Percentiles rank a stretch among this genome's conserved stretches.
These are phyloP conservation scores for Darevskia mixta DNA, from an alignment of 2,797 vertebrate genomes.

Conservation along the genomic window DNA sequence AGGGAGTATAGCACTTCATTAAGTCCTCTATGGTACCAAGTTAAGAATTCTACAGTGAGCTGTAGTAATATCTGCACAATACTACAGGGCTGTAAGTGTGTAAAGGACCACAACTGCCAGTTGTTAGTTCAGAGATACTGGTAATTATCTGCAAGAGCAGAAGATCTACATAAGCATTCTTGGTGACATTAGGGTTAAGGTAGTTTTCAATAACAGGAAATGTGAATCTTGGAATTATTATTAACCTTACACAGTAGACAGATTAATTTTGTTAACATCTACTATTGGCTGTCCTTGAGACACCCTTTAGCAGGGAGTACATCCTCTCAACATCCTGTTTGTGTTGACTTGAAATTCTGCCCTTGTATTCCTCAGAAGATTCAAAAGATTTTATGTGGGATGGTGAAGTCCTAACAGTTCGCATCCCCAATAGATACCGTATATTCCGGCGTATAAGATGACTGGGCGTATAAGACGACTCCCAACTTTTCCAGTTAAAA, in stretches of 20 bases:
- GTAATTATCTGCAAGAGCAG: background rate
- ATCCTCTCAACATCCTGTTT: background rate
- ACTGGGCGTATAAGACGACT: too few relatives aligned
- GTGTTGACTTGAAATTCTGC: background rate
- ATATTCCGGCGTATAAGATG: too few relatives aligned
- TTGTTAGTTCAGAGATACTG: conserved; percentile 3
- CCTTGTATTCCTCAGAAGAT: background rate
- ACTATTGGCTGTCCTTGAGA: too few relatives aligned
- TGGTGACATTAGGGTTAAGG: background rate
- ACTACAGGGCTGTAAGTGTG: background rate
- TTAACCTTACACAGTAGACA: conserved; percentile 1
- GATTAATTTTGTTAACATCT: background rate
- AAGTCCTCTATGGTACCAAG: background rate
- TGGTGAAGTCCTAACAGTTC: background rate
- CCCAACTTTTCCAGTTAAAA: too few relatives aligned
- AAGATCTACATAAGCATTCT: background rate
- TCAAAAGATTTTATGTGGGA: background rate
- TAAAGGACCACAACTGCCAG: background rate
- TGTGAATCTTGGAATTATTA: background rate
- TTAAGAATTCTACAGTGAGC: background rate
- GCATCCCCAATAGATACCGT: too few relatives aligned
- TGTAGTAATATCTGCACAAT: conserved; percentile 10
- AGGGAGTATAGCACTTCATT: too few relatives aligned
- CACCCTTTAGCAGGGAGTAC: background rate
- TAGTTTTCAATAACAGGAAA: background rate